Conservation (phyloP, 2,113 vertebrate genomes). For the Bos indicus region DNA sequence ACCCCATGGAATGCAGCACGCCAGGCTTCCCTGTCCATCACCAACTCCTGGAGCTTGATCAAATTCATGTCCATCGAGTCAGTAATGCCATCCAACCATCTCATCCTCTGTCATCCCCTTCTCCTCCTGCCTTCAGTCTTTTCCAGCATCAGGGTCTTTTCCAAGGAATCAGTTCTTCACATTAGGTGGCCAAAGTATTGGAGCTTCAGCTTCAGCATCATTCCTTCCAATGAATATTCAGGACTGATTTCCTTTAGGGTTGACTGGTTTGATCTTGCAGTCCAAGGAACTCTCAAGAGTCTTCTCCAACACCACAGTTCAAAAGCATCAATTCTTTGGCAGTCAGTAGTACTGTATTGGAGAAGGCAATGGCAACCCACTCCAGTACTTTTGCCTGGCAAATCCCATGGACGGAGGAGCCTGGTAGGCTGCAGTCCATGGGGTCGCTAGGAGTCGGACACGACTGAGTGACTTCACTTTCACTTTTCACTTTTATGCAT, state of each 20-base stretch:
- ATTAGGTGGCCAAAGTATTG: background rate
- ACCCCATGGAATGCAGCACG: background rate
- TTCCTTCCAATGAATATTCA: background rate
- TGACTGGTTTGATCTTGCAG: background rate
- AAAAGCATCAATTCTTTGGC: background rate
- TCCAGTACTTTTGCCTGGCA: too few relatives aligned
- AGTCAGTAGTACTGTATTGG: background rate
- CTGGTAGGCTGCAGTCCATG: too few relatives aligned
- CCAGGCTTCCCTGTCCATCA: background rate
- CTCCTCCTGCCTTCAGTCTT: background rate
- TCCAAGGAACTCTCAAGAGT: background rate
- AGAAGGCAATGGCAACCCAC: too few relatives aligned
- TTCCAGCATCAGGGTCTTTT: background rate
- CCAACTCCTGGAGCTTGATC: background rate
- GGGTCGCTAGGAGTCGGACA: too few relatives aligned
- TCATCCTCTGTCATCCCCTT: background rate
- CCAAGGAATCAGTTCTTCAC: background rate
- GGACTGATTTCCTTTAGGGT: background rate
- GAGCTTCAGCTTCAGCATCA: background rate
- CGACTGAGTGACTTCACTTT: too few relatives aligned
- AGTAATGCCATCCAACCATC: background rate
- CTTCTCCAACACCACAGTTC: background rate
- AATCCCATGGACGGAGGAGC: too few relatives aligned
- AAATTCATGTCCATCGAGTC: background rate
- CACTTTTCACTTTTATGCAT: too few relatives aligned